Conservation (phyloP, 2,888 invertebrate genomes). For the Andrena hattorfiana region DNA sequence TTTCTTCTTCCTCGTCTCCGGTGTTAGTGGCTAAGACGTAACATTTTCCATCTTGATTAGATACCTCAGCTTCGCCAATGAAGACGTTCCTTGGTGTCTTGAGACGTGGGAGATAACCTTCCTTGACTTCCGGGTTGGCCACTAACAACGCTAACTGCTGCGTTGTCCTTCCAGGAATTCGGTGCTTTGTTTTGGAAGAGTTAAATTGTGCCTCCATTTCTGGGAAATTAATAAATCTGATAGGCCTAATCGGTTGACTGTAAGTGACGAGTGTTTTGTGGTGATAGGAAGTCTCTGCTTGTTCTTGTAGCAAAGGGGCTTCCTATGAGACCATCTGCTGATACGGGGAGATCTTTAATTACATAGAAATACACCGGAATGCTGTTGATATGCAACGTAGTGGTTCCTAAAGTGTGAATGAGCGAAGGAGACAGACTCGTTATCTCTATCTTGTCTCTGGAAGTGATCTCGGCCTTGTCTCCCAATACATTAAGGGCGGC, state of each 20-base stretch:
- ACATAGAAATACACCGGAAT: background rate
- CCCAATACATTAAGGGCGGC: background rate
- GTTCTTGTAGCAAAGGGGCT: constrained; percentile 14
- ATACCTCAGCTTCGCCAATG: constrained; percentile 5
- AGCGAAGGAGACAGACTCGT: no score
- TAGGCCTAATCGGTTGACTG: background rate
- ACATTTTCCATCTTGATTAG: background rate
- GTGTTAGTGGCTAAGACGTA: background rate
- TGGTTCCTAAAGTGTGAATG: no score
- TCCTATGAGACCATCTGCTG: constrained; percentile 15
- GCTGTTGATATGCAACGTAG: background rate
- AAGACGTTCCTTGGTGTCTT: background rate
- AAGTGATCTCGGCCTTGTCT: no score
- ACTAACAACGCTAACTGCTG: background rate
- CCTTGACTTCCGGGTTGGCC: background rate
- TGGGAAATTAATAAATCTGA: background rate
- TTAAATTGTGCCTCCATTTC: background rate
- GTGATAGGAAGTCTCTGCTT: constrained; percentile 14
- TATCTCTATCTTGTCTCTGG: no score
- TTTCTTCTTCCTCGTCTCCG: background rate
- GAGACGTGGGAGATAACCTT: background rate
- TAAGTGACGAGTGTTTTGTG: background rate
- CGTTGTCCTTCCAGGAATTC: background rate
- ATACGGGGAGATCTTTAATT: background rate
- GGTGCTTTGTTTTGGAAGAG: background rate